Evolutionary conservation across 92 coral and sea anemone genomes (phyloP).

Genomic region (Porites evermanni): DNA sequence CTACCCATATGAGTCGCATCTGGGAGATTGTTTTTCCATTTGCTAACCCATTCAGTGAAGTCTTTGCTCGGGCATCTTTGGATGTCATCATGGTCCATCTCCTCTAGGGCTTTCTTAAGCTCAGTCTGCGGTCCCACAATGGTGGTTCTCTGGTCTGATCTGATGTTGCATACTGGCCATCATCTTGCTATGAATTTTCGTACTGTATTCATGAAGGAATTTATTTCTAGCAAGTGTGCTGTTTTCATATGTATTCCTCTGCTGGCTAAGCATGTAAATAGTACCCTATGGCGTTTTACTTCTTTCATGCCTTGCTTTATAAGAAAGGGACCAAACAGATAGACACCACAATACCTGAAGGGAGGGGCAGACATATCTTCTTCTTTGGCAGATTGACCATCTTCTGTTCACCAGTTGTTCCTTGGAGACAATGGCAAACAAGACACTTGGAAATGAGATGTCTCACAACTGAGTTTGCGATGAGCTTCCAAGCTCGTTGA

Average conservation of each 20-base stretch:
- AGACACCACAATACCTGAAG: conserved; percentile 47
- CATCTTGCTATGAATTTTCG: neutral
- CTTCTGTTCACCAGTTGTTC: conserved; percentile 46
- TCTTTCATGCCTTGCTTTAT: neutral
- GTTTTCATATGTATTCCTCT: neutral
- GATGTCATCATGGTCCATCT: conserved; percentile 29
- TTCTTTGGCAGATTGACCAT: neutral
- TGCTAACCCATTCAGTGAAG: conserved; percentile 44
- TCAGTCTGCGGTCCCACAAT: conserved; percentile 35
- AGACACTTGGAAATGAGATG: conserved; percentile 34
- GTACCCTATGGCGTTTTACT: conserved; percentile 41
- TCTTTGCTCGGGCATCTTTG: conserved; percentile 25
- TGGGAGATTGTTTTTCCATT: conserved; percentile 17
- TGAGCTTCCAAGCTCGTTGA: neutral
- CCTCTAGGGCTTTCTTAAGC: conserved; percentile 44
- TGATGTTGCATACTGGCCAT: neutral
- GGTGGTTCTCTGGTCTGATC: neutral
- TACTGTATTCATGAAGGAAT: conserved; percentile 25
- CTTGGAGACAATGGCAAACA: conserved; percentile 46
- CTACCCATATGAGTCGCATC: conserved; percentile 28
- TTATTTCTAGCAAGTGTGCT: conserved; percentile 47
- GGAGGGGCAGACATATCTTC: conserved; percentile 30
- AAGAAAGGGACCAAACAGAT: conserved; percentile 53
- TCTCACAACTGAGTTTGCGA: neutral
- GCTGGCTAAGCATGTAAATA: neutral